A percentile compares a stretch with the other conserved stretches of the same genome.
These are phyloP conservation scores for Galerucella calmariensis DNA, from an alignment of 2,888 invertebrate genomes.

Conservation along the genomic window DNA sequence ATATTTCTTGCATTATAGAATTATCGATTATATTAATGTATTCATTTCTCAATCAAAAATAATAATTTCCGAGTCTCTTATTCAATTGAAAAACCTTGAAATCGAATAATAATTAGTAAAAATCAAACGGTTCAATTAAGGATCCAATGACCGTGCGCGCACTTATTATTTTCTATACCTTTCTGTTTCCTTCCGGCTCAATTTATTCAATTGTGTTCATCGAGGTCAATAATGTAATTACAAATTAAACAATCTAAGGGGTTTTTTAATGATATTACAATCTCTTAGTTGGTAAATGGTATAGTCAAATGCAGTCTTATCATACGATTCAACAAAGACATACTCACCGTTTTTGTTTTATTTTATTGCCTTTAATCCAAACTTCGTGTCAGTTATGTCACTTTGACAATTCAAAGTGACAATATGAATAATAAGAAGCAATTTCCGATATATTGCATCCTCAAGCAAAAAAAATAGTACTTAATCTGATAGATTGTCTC, in stretches of 20 bases:
- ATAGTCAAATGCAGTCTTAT: too few relatives aligned
- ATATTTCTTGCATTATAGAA: too few relatives aligned
- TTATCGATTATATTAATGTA: too few relatives aligned
- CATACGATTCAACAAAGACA: too few relatives aligned
- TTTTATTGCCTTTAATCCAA: too few relatives aligned
- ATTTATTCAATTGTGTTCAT: background rate
- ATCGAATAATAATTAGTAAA: background rate
- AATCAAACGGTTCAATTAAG: background rate
- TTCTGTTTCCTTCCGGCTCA: slow-evolving; percentile 1
- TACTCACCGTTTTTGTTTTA: too few relatives aligned
- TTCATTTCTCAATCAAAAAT: background rate
- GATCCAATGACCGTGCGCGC: background rate
- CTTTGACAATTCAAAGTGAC: too few relatives aligned
- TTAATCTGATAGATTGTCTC: too few relatives aligned
- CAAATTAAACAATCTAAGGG: slow-evolving; percentile 15
- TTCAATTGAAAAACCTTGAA: background rate
- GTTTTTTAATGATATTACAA: background rate
- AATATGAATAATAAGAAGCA: too few relatives aligned
- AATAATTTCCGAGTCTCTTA: background rate
- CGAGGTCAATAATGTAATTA: background rate
- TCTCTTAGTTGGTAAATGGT: background rate
- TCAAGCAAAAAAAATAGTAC: too few relatives aligned
- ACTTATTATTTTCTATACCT: background rate
- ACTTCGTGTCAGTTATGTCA: too few relatives aligned
- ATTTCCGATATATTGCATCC: too few relatives aligned